Conservation (phyloP, 2,113 vertebrate species). For the Balaeniceps rex region DNA sequence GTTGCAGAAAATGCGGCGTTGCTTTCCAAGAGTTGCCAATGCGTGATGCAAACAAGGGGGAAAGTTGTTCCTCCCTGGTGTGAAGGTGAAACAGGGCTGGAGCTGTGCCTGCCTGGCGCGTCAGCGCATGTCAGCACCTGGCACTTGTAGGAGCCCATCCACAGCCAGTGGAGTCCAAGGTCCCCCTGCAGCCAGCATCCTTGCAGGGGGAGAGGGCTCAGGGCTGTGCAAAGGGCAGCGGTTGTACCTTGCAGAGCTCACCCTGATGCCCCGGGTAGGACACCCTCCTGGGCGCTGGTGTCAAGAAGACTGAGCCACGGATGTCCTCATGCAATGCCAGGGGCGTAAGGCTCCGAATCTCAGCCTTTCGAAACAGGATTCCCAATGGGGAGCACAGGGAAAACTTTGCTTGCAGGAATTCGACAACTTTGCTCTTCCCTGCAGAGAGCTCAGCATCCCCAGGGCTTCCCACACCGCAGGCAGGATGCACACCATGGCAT, state of each 20-base stretch:
- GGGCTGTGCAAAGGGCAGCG: background rate
- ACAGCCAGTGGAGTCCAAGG: background rate
- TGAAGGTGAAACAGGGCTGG: background rate
- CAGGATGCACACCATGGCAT: background rate
- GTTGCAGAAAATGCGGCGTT: background rate
- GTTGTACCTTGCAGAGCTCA: background rate
- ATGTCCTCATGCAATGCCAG: background rate
- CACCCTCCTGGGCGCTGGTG: background rate
- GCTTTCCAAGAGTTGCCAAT: background rate
- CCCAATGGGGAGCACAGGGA: rapidly evolving
- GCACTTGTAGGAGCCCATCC: background rate
- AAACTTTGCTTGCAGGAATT: background rate
- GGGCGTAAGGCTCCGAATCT: rapidly evolving
- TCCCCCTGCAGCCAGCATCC: background rate
- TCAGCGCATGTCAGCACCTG: rapidly evolving
- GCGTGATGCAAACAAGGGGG: background rate
- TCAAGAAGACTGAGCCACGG: background rate
- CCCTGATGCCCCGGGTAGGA: background rate
- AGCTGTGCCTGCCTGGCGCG: background rate
- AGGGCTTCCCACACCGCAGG: background rate
- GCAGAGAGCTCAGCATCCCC: background rate
- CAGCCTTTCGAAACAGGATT: background rate
- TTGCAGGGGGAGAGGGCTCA: background rate
- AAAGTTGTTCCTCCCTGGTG: background rate
- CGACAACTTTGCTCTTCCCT: background rate